A percentile compares a stretch with the other conserved stretches of the same genome.
These are phyloP conservation scores for Hipparchia sbordonii DNA, from an alignment of 2,888 invertebrate species.

Conservation along the genomic window DNA sequence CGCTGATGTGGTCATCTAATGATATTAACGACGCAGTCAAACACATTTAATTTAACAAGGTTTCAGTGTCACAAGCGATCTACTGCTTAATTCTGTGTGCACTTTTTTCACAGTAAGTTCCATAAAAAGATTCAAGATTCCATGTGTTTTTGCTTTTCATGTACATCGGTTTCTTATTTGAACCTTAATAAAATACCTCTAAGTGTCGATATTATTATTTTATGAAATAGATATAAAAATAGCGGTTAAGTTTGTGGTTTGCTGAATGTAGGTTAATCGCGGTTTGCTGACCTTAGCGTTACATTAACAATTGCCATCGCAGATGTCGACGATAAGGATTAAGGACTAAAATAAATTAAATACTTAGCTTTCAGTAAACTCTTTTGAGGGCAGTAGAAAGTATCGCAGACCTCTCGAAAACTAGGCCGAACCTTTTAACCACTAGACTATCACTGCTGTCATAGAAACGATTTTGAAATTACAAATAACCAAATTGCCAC, in stretches of 20 bases:
- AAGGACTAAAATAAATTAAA: not conserved
- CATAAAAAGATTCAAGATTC: no score
- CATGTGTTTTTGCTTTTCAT: no score
- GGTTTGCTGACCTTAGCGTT: slow-evolving; percentile 18
- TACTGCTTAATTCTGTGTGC: not conserved
- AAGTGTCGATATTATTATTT: no score
- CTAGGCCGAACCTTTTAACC: no score
- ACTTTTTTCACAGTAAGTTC: not conserved
- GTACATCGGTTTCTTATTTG: no score
- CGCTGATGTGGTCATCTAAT: slow-evolving; percentile 9
- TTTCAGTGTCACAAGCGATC: not conserved
- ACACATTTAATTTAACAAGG: slow-evolving; percentile 4
- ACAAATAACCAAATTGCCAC: no score
- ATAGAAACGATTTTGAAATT: no score
- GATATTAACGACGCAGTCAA: not conserved
- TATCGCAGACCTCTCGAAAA: no score
- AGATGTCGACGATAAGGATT: not conserved
- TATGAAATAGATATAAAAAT: not conserved
- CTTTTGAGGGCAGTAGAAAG: no score
- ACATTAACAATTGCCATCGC: slow-evolving; percentile 6
- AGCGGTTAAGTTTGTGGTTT: slow-evolving; percentile 10
- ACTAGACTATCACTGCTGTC: no score
- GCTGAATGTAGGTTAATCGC: slow-evolving; percentile 23
- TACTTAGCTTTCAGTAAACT: not conserved
- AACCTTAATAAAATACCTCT: no score